Conservation (phyloP, 2,888 invertebrate genomes). For the Philaethria dido region DNA sequence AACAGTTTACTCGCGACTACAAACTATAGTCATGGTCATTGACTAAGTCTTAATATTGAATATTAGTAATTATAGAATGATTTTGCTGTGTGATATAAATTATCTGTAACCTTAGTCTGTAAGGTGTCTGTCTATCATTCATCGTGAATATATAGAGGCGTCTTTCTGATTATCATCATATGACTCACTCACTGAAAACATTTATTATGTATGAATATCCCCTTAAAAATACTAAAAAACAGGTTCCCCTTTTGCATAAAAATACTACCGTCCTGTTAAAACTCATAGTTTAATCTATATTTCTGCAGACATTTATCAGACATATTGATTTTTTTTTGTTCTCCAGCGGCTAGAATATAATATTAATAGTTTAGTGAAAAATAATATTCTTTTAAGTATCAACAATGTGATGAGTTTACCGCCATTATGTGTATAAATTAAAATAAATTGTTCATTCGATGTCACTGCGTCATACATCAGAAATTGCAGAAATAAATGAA, state of each 20-base stretch:
- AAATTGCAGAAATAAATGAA: neutral
- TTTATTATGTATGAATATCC: neutral
- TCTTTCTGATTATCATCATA: neutral
- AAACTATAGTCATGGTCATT: neutral
- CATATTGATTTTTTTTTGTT: neutral
- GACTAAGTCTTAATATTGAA: neutral
- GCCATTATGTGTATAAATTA: constrained; percentile 14
- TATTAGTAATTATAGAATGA: neutral
- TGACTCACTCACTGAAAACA: neutral
- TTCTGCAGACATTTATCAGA: neutral
- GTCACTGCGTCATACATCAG: neutral
- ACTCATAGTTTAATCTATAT: no score
- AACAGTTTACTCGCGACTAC: neutral
- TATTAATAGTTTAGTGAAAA: neutral
- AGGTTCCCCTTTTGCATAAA: no score
- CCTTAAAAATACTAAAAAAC: no score
- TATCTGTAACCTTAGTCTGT: neutral
- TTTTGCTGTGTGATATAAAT: constrained; percentile 15
- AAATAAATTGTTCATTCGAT: neutral
- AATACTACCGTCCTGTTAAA: no score
- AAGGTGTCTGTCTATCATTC: neutral
- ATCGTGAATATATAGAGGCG: neutral
- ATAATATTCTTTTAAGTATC: constrained; percentile 1
- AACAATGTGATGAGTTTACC: constrained; percentile 9
- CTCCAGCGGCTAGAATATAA: neutral